Evolutionary conservation across 2,797 vertebrate species (phyloP).

Genomic region (Sebastes melanostomus): DNA sequence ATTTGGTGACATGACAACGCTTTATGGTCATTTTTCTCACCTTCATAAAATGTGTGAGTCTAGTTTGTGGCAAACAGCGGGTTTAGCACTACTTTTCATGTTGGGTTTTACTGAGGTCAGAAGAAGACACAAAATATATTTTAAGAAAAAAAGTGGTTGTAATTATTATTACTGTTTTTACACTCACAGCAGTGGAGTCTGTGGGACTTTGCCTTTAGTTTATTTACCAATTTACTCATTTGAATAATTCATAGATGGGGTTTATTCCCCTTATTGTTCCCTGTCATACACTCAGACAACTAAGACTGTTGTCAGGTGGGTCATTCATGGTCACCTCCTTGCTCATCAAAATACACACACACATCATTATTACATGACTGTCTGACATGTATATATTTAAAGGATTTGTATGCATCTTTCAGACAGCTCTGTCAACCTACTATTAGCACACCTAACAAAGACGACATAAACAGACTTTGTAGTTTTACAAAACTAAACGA

Average conservation of each 20-base stretch:
- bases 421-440: too few relatives aligned
- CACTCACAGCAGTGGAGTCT: too few relatives aligned
- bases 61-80: not conserved
- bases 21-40: not conserved
- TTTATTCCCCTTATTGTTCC: not conserved
- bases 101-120: not conserved
- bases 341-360: not conserved
- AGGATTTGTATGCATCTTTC: not conserved
- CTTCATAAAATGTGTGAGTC: too few relatives aligned
- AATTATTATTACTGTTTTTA: not conserved
- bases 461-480: not conserved
- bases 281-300: not conserved
- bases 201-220: not conserved
- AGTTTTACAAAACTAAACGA: not conserved
- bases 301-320: not conserved
- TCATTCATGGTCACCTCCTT: not conserved
- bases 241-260: not conserved
- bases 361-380: not conserved
- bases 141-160: not conserved
- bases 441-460: not conserved
- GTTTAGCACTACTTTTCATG: not conserved
- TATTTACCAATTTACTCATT: not conserved
- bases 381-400: not conserved
- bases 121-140: not conserved
- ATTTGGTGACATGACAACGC: not conserved